Evolutionary conservation across 2,888 invertebrate genomes (phyloP), one percentile per base, ranked within the genome.

Genomic region (Zele albiditarsus): DNA sequence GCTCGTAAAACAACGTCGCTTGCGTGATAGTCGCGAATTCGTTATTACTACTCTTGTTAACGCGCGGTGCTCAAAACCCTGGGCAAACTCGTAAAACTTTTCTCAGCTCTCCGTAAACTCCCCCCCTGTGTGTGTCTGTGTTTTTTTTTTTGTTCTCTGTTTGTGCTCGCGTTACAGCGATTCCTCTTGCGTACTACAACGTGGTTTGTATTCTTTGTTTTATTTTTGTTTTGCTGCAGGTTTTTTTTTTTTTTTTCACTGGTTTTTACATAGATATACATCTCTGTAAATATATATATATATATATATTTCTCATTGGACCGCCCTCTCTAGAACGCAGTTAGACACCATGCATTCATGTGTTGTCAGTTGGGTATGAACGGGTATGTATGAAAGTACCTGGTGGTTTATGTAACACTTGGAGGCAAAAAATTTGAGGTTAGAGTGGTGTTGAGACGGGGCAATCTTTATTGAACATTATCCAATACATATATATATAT

Each of bases 11-110:
- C 77, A 78, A 81, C 78, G 77, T 79, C 77, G 80, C 80, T 85
- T 82, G 86, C 87, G 84, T 84, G 87, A 86, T 87, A 84, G 85
- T 85, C 85, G 82, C 87, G 84, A 86, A 86, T 87, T 87, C 84
- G 84, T 87, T 87, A 85, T 82, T 85, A 79, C 53, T 20, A 53
- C 84, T 83, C 86, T 86, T 83, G 87, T 87, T 86, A 86, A 86
- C 86, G 85, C 82, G 38, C 81, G 75, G 79, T 78, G 75, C 78
- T 79, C 77, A 67, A 80, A 82, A 81, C 81, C 81, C 81, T 83
- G 83, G 84, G 82, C 83, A 84, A 84, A 86, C 84, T 86, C 86
- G 83, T 86, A 85, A 85, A 86, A 80, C 81, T 80, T 77, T 72
- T 73, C 53, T 69, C 65, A 46, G 57, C 66, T 57, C 66, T 57